Evolutionary conservation across 2,888 invertebrate species (phyloP).

Genomic region (Lagria hirta): DNA sequence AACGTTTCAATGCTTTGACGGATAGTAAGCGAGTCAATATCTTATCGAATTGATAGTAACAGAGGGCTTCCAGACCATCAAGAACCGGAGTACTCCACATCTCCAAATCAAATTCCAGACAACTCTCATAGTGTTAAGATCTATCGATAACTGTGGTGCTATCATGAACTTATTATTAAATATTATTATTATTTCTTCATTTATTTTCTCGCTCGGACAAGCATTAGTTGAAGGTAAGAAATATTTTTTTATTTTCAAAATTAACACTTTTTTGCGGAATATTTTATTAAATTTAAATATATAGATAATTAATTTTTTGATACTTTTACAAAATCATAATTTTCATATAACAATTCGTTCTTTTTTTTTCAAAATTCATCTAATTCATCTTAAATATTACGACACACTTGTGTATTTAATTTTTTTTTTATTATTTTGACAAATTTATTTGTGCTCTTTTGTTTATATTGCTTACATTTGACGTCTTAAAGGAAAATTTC

Average conservation of each 20-base stretch:
- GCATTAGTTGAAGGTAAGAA: conserved; percentile 28
- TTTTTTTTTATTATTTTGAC: too few relatives aligned
- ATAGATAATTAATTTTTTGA: neutral
- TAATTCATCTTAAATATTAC: too few relatives aligned
- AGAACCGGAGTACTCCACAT: conserved; percentile 41
- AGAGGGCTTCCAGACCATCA: conserved; percentile 41
- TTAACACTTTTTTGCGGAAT: conserved; percentile 5
- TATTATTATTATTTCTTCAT: too few relatives aligned
- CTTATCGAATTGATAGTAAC: conserved; percentile 40
- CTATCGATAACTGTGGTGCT: conserved; percentile 26
- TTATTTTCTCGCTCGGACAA: too few relatives aligned
- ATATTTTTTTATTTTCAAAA: conserved; percentile 2
- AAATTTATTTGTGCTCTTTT: too few relatives aligned
- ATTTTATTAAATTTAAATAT: conserved; percentile 1
- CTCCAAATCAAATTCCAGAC: conserved; percentile 42
- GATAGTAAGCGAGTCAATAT: conserved; percentile 33
- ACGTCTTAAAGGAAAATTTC: too few relatives aligned
- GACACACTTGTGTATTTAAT: too few relatives aligned
- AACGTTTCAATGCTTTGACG: conserved; percentile 29
- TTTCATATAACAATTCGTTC: too few relatives aligned
- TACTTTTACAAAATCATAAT: conserved; percentile 1
- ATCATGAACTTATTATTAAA: too few relatives aligned
- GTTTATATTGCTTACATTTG: too few relatives aligned
- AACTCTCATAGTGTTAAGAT: conserved; percentile 36
- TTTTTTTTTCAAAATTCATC: too few relatives aligned